A percentile compares a stretch with the other conserved stretches of the same genome.
Conservation (phyloP, 2,888 invertebrate genomes). For the Agriotes lineatus region DNA sequence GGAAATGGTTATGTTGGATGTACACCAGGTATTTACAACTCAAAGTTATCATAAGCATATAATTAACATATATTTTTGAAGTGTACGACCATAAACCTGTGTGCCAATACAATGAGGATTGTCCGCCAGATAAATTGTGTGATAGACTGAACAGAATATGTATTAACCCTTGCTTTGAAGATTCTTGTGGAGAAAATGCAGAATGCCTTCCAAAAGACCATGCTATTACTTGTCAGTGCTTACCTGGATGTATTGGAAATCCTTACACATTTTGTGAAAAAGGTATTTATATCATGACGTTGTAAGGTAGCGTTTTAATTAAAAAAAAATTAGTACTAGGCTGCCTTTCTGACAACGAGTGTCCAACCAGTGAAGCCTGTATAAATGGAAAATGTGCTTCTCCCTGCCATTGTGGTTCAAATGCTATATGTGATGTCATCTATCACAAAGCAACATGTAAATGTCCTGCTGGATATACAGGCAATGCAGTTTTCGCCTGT, state of each 20-base stretch:
- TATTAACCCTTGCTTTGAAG: constrained; percentile 83
- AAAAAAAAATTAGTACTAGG: constrained; percentile 78
- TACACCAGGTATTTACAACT: constrained; percentile 74
- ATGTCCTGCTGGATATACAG: constrained; percentile 85
- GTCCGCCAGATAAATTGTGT: constrained; percentile 87
- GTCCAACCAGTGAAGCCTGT: constrained; percentile 81
- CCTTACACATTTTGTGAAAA: constrained; percentile 77
- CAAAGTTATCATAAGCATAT: too few species aligned
- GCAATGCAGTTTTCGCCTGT: constrained; percentile 81
- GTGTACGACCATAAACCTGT: constrained; percentile 69
- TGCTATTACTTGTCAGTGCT: constrained; percentile 81
- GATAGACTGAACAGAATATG: constrained; percentile 87
- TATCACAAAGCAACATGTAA: constrained; percentile 85
- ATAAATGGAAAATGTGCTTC: constrained; percentile 81
- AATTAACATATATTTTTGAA: too few species aligned
- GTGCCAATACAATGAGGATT: constrained; percentile 92
- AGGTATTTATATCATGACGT: too few species aligned
- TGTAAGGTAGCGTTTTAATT: too few species aligned
- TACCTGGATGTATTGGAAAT: constrained; percentile 81
- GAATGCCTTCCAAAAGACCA: constrained; percentile 83
- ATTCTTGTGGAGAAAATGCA: constrained; percentile 86
- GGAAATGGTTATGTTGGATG: constrained; percentile 89
- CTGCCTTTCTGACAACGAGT: constrained; percentile 79
- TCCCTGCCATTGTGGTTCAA: constrained; percentile 83
- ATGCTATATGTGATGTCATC: constrained; percentile 85